Base-by-base conservation (phyloP, 2,888 invertebrate genomes). In the Stenichneumon culpator region DNA sequence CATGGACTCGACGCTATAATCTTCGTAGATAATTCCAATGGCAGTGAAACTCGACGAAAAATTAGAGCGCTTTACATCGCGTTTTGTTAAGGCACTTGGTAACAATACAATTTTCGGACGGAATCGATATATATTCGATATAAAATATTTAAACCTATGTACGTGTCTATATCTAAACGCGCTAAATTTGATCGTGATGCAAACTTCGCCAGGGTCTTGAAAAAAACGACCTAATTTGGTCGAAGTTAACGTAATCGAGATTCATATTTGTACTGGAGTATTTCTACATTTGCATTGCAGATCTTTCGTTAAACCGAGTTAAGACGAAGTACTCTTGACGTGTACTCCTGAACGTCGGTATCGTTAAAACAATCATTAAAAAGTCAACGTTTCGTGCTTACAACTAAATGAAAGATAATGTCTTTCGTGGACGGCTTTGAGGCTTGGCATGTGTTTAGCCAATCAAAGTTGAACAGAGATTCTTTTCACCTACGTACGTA, bases 21-120 rank as follows among this genome's bases (percentile, higher is more conserved):
- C 14, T 22, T 57, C 1, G 57, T 22, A 3, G 7, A 22, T 14
- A 47, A 22, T 36, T 19, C 52, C 25, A 69, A 44, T 57, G 28
- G 28, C 68, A 57, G 39, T 78, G 14, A 60, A 79, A 47, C 14
- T 36, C 50, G 22, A 14, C 32, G 36, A 54, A 22, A 54, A 44
- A 36, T 70, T 11, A 74, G 16, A 77, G 60, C 72, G 72, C 79
- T 80, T 77, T 67, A 50, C 72, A 68, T 80, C 22, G 54, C 68
- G 73, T 78, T 84, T 74, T 25, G 19, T 79, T 74, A 85, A 87
- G 84, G 85, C 87, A 88, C 87, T 86, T 86, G 73, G 70, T 78
- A 78, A 69, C 44, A 16, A 32, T 78, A 68, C 2, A 25, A 44
- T 67, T 54, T 82, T 77, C 70, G 86, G 86, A 83, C 81, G 75